Evolutionary conservation across 2,797 vertebrate genomes (phyloP), one percentile per base, ranked within the genome.

Genomic region (Lemur catta): DNA sequence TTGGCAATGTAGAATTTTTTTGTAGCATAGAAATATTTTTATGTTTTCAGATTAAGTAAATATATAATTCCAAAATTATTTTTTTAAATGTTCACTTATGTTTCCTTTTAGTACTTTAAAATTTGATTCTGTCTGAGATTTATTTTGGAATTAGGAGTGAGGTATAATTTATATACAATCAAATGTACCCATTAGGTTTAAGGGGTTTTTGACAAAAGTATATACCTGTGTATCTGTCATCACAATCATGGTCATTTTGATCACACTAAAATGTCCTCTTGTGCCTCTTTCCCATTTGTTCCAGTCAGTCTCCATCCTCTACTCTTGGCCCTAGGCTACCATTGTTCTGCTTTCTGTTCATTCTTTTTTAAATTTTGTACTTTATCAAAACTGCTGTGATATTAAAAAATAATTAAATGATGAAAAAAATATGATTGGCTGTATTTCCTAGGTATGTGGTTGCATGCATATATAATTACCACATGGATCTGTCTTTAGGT

Each of bases 91-190:
- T 88, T 81, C 41, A 30, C 3, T 84, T 14, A 11, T 65, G 35
- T 84, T 96, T 91, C 17, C 65, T 92, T 91, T 92, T 78, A 71
- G 61, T 94, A 7, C 71, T 79, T 92, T 91, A 94, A 84, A 93
- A 75, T 80, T 87, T 93, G 41, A 69, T 71, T 28, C 35, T 74
- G 6, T 85, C 38, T 89, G 67, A 95, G 38, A 55, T 59, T 67
- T 48, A 82, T 92, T 71, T 93, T 57, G 55, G 22, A 55, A 57
- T 57, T 22, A 24, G 22, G 55, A 72, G 30, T 96, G 41, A 67
- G 7, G 35, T 65, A 24, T 26, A 48, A 48, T 35, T 86, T 69
- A 86, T 8, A 38, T n/a, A 50, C 38, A 52, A 6, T 91, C 72
- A 75, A 22, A 89, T 63, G 72, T 13, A 78, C 15, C 33, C 43